Evolutionary conservation across 2,113 vertebrate species (phyloP).

Genomic region (Callocephalon fimbriatum): DNA sequence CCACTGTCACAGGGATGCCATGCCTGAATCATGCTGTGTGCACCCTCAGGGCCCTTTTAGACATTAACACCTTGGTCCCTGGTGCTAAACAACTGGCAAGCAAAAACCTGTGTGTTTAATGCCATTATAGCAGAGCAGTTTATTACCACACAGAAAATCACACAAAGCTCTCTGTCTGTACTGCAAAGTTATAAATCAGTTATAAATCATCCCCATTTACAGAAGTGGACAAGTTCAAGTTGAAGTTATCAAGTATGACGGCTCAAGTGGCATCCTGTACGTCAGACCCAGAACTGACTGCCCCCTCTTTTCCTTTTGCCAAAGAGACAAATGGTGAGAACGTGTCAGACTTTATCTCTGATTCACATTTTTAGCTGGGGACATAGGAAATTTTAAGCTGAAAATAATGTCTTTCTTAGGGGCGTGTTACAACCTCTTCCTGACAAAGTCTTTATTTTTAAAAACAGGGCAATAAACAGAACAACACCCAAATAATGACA

Average conservation of each 20-base stretch:
- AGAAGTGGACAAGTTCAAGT: conserved; percentile 66
- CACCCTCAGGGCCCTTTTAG: neutral
- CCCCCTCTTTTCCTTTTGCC: conserved; percentile 71
- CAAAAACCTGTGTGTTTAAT: neutral
- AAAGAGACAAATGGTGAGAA: conserved; percentile 72
- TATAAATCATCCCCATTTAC: conserved; percentile 37
- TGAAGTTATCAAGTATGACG: conserved; percentile 56
- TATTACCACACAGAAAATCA: neutral
- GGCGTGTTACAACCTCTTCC: conserved; percentile 40
- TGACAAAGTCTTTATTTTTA: conserved; percentile 33
- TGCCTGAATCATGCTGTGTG: neutral
- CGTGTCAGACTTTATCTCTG: conserved; percentile 53
- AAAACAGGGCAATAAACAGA: conserved; percentile 31
- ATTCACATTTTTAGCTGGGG: conserved; percentile 49
- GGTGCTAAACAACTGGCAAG: neutral
- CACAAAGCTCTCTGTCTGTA: neutral
- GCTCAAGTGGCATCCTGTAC: conserved; percentile 69
- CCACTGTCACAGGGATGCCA: neutral
- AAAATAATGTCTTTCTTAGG: conserved; percentile 53
- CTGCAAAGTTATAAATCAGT: conserved; percentile 22
- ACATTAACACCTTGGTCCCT: neutral
- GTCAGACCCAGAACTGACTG: conserved; percentile 66
- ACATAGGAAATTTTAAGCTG: conserved; percentile 64
- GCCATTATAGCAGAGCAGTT: neutral
- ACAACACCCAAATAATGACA: conserved; percentile 44